Evolutionary conservation across 1,140 invertebrate species (phyloP), one percentile per base, ranked within the genome.

Genomic region (Schlechtendalia chinensis): DNA sequence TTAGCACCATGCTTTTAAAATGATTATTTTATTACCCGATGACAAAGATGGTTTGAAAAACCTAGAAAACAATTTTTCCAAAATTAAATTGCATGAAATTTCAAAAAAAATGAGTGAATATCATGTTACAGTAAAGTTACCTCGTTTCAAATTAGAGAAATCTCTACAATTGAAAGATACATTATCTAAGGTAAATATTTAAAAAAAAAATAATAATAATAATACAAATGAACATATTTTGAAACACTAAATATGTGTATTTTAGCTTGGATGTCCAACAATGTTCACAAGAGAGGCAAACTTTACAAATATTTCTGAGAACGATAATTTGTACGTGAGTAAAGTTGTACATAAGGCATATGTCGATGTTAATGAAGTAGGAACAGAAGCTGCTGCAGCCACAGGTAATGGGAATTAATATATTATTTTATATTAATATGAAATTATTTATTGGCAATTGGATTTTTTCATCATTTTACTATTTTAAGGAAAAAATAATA

Each of bases 321-420:
- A 2, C 27, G 17, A 12, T 14, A 12, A 45, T 61, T 80, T 91
- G 5, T 85, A 86, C 83, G 88, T 91, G 1, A 86, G 85, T 56
- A 84, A 87, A 61, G 87, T 90, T 19, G 82, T 89, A 5, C 91
- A 92, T 83, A 92, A 92, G 84, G 86, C 89, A 11, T 89, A 88
- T 82, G 88, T 93, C 79, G 89, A 91, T 82, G 89, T 92, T 10
- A 88, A 90, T 83, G 91, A 92, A 85, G 85, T 89, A 84, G 91
- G 91, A 39, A 90, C 88, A 6, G 90, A 91, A 86, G 91, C 91
- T 75, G 89, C 90, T 75, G 90, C 89, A 69, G 89, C 89, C 24
- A 90, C 91, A 83, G 88, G 87, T 88, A 84, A 81, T 29, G 47
- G 0, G 27, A 12, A n/a, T 19, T 72, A 53, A 11, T 24, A n/a